Conservation (phyloP, 2,797 vertebrate species). For the Tenualosa thibaudeaui region DNA sequence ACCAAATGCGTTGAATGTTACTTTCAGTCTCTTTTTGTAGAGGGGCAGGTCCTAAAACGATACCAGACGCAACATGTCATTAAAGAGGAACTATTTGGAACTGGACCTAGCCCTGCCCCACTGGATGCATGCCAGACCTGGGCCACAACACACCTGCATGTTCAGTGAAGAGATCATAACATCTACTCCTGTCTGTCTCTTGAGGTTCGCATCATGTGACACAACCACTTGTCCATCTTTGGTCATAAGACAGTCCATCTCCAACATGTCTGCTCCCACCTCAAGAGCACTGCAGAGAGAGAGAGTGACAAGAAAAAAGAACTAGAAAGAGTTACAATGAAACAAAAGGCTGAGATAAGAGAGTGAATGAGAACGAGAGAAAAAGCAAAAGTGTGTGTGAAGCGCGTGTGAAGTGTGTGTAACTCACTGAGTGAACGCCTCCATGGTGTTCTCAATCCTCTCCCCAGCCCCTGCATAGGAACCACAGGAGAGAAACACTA, state of each 20-base stretch:
- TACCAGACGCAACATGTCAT: background rate
- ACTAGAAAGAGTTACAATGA: background rate
- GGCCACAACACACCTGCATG: conserved; percentile 69
- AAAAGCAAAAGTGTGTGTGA: background rate
- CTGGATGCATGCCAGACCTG: background rate
- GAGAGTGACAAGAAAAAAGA: background rate
- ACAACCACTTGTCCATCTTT: conserved; percentile 82
- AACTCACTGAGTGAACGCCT: conserved; percentile 85
- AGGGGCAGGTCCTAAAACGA: conserved; percentile 79
- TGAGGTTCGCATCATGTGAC: conserved; percentile 84
- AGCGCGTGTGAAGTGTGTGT: background rate
- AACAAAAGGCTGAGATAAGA: background rate
- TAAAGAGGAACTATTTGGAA: too few relatives aligned
- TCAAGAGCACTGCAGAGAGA: background rate
- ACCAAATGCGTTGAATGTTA: conserved; percentile 79
- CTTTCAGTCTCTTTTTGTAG: conserved; percentile 80
- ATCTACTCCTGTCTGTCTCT: conserved; percentile 77
- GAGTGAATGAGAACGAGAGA: background rate
- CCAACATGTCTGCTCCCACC: conserved; percentile 48
- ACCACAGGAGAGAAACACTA: conserved; percentile 15
- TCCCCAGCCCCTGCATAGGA: conserved; percentile 78
- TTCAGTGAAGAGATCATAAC: conserved; percentile 67
- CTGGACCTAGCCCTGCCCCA: too few relatives aligned
- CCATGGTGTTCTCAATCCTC: conserved; percentile 83
- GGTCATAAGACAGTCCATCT: conserved; percentile 87